phyloP scores from a whole-genome alignment of 2,113 vertebrate genomes.

The Oncorhynchus masou region DNA sequence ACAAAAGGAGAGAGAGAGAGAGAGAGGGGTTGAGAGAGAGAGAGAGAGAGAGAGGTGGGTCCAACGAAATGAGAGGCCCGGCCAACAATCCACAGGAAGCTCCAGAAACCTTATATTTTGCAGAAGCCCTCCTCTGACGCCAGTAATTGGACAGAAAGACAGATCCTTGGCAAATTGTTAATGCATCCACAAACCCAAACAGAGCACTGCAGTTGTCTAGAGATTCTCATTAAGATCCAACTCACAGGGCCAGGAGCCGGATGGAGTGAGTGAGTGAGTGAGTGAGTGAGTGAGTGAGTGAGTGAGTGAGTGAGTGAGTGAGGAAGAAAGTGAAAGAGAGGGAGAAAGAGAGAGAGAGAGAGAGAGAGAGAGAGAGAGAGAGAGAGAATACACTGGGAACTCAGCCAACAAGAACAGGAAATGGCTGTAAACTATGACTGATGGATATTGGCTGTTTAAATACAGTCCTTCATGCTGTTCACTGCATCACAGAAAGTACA shows the following conservation, averaged over 20 bases:
- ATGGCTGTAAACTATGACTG: slow-evolving; percentile 40
- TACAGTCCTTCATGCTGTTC: slow-evolving; percentile 10
- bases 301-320: too few relatives aligned
- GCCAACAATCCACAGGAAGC: too few relatives aligned
- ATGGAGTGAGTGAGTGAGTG: background rate
- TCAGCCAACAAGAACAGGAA: slow-evolving; percentile 45
- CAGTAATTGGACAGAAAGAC: background rate
- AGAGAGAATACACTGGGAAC: slow-evolving; percentile 34
- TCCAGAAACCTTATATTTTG: background rate
- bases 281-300: too few relatives aligned
- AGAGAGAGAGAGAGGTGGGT: background rate
- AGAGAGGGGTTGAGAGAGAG: background rate
- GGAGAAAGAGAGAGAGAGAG: too few relatives aligned
- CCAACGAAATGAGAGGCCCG: too few relatives aligned
- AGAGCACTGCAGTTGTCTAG: slow-evolving; percentile 35
- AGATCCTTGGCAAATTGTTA: background rate
- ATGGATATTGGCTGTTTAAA: slow-evolving; percentile 13
- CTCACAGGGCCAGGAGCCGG: slow-evolving; percentile 10
- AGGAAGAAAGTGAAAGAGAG: background rate
- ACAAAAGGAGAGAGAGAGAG: background rate
- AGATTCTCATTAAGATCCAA: slow-evolving; percentile 35
- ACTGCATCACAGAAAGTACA: slow-evolving; percentile 4
- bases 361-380: background rate
- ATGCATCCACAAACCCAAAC: slow-evolving; percentile 11
- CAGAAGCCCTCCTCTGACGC: background rate